Conservation (phyloP, 2,113 vertebrate species). For the Paracanthobrama guichenoti region DNA sequence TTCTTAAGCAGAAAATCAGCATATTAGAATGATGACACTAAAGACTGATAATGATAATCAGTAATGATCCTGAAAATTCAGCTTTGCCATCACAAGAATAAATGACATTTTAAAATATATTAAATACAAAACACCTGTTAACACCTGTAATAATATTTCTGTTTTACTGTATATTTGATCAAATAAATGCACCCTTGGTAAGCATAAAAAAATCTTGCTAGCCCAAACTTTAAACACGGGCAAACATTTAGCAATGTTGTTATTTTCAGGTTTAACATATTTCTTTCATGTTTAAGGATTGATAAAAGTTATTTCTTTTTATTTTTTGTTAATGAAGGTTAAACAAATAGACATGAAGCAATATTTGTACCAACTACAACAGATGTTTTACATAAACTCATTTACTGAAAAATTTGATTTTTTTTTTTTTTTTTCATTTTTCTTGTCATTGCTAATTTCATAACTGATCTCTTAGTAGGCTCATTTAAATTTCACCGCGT, state of each 20-base stretch:
- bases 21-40: not conserved
- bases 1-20: not conserved
- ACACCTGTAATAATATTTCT: not conserved
- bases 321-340: not conserved
- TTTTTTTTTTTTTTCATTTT: no score
- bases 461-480: no score
- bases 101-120: not conserved
- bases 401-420: not conserved
- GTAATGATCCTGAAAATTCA: not conserved
- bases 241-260: not conserved
- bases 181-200: not conserved
- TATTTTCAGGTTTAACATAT: not conserved
- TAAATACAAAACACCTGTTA: not conserved
- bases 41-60: no score
- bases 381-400: not conserved
- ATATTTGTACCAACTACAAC: not conserved
- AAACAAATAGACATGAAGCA: not conserved
- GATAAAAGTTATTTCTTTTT: not conserved
- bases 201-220: not conserved
- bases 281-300: not conserved
- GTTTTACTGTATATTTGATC: not conserved
- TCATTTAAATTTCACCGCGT: not conserved
- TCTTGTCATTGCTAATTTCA: no score
- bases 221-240: not conserved
- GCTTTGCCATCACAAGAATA: not conserved